Conservation (phyloP, 2,797 vertebrate species). For the Sebastiscus tertius region DNA sequence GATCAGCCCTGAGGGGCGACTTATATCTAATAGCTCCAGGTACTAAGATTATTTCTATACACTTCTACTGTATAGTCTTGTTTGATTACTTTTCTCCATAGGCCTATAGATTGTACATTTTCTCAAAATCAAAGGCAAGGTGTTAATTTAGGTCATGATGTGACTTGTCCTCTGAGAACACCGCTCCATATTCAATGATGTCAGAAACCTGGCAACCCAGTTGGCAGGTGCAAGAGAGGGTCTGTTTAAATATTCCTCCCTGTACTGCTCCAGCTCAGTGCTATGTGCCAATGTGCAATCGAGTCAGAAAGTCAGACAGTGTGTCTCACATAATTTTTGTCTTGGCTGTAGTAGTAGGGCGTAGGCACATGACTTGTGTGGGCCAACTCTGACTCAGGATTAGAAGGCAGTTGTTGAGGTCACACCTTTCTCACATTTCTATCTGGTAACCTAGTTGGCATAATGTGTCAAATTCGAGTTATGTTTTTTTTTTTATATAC, state of each 20-base stretch:
- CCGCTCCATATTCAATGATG: not conserved
- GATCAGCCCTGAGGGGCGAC: conserved; percentile 85
- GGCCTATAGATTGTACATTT: not conserved
- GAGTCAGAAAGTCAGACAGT: conserved; percentile 19
- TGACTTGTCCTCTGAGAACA: not conserved
- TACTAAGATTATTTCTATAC: conserved; percentile 16
- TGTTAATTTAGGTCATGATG: conserved; percentile 8
- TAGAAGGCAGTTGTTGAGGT: conserved; percentile 11
- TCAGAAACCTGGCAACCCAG: conserved; percentile 9
- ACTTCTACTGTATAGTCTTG: not conserved
- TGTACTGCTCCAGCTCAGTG: not conserved
- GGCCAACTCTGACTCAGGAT: conserved; percentile 17
- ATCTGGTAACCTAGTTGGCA: conserved; percentile 18
- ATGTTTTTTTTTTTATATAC: not conserved
- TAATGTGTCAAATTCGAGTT: not conserved
- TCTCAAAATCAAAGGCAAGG: not conserved
- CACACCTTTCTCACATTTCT: conserved; percentile 14
- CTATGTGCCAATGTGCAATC: not conserved
- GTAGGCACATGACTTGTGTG: conserved; percentile 26
- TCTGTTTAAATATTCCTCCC: conserved; percentile 1
- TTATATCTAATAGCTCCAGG: conserved; percentile 82
- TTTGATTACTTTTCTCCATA: not conserved
- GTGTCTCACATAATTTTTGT: conserved; percentile 15
- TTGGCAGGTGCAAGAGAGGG: not conserved
- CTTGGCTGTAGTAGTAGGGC: conserved; percentile 13